These are phyloP conservation scores for Mareca penelope DNA, from an alignment of 2,797 vertebrate genomes.

Conservation along the genomic window DNA sequence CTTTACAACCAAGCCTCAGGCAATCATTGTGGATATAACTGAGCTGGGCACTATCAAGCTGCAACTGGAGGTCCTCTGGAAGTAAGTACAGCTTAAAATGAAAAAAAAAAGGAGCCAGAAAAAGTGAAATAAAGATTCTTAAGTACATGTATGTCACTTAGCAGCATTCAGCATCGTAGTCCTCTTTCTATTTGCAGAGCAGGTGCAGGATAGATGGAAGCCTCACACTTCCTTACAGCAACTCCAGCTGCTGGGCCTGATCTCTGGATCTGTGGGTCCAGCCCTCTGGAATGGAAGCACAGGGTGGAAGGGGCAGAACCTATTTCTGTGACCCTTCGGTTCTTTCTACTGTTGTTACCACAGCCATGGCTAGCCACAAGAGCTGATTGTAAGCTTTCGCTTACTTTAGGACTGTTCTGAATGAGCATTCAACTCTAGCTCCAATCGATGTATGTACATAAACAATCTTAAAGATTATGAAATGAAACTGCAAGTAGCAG, in stretches of 20 bases:
- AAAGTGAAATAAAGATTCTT: neutral
- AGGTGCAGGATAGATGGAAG: neutral
- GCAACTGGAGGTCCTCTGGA: constrained; percentile 94
- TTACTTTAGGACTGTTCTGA: neutral
- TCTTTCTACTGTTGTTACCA: neutral
- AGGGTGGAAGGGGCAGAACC: neutral
- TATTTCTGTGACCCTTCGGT: neutral
- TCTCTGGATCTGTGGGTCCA: neutral
- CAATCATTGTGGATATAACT: constrained; percentile 92
- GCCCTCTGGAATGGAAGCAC: neutral
- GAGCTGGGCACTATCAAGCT: constrained; percentile 97
- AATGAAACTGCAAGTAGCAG: neutral
- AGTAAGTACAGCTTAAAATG: constrained; percentile 78
- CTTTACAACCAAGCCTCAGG: constrained; percentile 87
- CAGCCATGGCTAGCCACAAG: fast-evolving
- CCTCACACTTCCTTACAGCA: neutral
- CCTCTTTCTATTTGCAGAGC: neutral
- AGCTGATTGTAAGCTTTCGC: neutral
- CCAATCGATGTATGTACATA: fast-evolving
- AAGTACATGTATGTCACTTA: neutral
- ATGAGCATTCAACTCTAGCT: fast-evolving
- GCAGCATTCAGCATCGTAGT: neutral
- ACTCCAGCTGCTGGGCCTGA: neutral
- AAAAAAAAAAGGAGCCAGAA: neutral
- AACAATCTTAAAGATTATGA: neutral